Evolutionary conservation across 2,113 vertebrate species (phyloP).

Genomic region (Amblyopsis rosae): DNA sequence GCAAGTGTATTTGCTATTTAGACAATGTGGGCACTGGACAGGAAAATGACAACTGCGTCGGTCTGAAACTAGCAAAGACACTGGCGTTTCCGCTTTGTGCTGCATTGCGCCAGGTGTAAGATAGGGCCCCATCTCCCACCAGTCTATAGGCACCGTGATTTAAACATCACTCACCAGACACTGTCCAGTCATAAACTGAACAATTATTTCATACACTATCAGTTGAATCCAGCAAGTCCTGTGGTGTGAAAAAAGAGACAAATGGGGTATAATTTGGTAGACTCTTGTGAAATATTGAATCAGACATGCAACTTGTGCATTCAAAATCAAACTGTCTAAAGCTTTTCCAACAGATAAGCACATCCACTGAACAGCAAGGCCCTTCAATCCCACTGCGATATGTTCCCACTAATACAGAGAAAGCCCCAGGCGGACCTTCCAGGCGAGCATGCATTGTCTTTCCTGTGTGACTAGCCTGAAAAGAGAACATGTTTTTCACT

Average conservation of each 20-base stretch:
- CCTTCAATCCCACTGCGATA: constrained; percentile 53
- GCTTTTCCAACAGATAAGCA: constrained; percentile 28
- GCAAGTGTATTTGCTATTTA: no score
- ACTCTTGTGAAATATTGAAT: constrained; percentile 3
- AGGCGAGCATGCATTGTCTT: constrained; percentile 75
- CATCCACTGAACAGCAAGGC: constrained; percentile 43
- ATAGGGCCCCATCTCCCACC: no score
- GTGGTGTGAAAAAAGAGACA: not conserved
- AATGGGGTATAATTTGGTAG: not conserved
- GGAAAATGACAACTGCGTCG: no score
- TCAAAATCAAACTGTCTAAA: not conserved
- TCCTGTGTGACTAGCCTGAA: constrained; percentile 72
- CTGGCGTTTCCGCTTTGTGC: no score
- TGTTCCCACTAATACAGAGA: constrained; percentile 71
- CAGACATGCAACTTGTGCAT: constrained; percentile 5
- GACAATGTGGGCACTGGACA: no score
- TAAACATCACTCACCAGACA: no score
- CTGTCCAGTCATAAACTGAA: no score
- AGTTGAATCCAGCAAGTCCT: not conserved
- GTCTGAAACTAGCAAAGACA: no score
- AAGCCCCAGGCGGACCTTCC: constrained; percentile 68
- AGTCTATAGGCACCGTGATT: no score
- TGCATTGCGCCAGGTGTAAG: no score
- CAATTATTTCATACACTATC: no score
- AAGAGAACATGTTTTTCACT: constrained; percentile 74